Conservation (phyloP, 1,140 invertebrate species). For the Chlorops oryzae region DNA sequence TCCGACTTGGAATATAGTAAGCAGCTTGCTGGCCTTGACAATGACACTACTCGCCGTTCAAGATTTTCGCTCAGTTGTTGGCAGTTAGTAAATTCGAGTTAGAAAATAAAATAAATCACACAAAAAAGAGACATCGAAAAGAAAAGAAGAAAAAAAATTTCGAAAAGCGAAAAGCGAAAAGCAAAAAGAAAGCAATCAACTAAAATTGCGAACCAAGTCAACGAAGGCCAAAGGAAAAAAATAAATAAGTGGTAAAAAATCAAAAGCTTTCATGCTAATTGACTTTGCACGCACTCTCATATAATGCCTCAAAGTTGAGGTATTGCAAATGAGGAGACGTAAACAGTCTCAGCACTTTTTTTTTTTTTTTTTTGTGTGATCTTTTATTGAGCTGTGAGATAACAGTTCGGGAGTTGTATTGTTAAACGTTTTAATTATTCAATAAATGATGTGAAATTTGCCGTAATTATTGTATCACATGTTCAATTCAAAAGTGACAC, state of each 20-base stretch:
- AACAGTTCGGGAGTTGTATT: too few relatives aligned
- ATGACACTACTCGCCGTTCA: conserved; percentile 2
- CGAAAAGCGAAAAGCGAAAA: background rate
- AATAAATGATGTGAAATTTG: too few relatives aligned
- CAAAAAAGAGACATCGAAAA: conserved; percentile 3
- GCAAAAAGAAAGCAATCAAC: too few relatives aligned
- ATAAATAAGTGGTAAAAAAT: background rate
- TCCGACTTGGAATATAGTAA: conserved; percentile 2
- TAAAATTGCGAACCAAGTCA: too few relatives aligned
- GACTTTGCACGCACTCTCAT: background rate
- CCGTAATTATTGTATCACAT: too few relatives aligned
- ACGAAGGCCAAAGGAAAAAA: too few relatives aligned
- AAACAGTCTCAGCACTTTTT: conserved; percentile 3
- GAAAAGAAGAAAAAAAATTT: background rate
- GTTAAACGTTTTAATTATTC: too few relatives aligned
- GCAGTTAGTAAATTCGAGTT: background rate
- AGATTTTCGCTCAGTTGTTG: background rate
- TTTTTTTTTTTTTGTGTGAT: too few relatives aligned
- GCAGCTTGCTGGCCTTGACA: conserved; percentile 8
- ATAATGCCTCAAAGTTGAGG: background rate
- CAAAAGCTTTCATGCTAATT: conserved; percentile 4
- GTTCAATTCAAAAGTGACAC: too few relatives aligned
- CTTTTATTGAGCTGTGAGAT: too few relatives aligned
- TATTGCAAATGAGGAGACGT: conserved; percentile 3
- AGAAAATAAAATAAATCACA: background rate